Base-by-base conservation (phyloP, 2,797 vertebrate genomes). In the Chlorospingus semifuscus region DNA sequence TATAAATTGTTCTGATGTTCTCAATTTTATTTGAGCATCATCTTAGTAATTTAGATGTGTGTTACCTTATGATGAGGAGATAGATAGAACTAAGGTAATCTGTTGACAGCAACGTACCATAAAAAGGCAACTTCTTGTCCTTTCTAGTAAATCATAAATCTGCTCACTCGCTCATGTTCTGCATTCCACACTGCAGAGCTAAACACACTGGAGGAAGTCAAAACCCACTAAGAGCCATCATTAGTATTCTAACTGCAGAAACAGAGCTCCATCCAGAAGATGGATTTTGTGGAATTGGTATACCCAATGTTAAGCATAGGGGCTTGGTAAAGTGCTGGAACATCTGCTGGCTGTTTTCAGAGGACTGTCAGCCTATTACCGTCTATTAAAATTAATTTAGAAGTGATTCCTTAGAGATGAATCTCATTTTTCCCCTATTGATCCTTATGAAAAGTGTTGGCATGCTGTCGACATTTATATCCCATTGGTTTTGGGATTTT, bases 301-400 rank as follows among this genome's bases (percentile, higher is more conserved):
- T 78, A 87, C 46, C 83, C 92, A 87, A 60, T 66, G 18, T 97
- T 96, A 96, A 80, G 82, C 94, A 95, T 47, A 34, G 36, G 92
- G 91, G 89, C 75, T 95, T 80, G 49, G 69, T 93, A 92, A 96
- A 94, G 92, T 42, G 13, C 60, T 96, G 83, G 82, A 91, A 90
- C 97, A 96, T 97, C 93, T 98, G 74, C 94, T 97, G 94, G 88
- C 94, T 97, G 81, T 97, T 97, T 97, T 97, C 83, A 80, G 91
- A 96, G 97, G 97, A 89, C 86, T 86, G 93, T 96, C 93, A 85
- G 96, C 97, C 96, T 94, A 93, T 98, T 97, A 96, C 88, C 91
- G 89, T 96, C 92, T 96, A 94, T 97, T 97, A 96, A 97, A 97
- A 97, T 98, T 93, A 97, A 97, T 97, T 95, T 94, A 72, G 93